phyloP scores from a whole-genome alignment of 2,888 invertebrate species.

The Spodoptera picta region DNA sequence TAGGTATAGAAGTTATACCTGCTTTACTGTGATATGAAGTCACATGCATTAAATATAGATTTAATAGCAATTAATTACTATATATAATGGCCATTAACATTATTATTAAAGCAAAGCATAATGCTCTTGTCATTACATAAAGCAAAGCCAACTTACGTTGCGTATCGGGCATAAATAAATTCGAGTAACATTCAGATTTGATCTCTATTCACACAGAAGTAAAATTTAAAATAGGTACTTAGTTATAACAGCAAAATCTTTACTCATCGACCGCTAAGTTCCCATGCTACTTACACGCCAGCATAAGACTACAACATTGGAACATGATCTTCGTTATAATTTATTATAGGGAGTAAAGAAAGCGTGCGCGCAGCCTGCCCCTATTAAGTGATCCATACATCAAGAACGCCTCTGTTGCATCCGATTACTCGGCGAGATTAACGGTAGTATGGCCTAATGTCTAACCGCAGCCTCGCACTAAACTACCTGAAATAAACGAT shows the following conservation, averaged over 20 bases:
- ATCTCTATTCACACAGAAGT: constrained; percentile 19
- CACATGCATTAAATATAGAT: constrained; percentile 12
- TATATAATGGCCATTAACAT: constrained; percentile 43
- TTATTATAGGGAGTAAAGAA: constrained; percentile 80
- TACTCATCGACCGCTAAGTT: constrained; percentile 61
- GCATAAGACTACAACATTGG: constrained; percentile 75
- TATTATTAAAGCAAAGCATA: constrained; percentile 45
- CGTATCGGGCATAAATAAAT: constrained; percentile 33
- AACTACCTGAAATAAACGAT: constrained; percentile 41
- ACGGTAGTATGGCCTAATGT: constrained; percentile 65
- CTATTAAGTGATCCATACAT: constrained; percentile 75
- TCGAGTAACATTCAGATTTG: constrained; percentile 10
- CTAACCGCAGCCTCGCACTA: constrained; percentile 37
- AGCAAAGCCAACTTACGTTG: constrained; percentile 36
- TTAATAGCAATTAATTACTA: constrained; percentile 34
- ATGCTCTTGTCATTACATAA: constrained; percentile 46
- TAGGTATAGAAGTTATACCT: constrained; percentile 12
- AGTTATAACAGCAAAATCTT: constrained; percentile 19
- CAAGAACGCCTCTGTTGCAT: constrained; percentile 62
- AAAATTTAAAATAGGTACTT: constrained; percentile 29
- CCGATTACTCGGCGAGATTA: constrained; percentile 61
- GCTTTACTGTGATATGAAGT: constrained; percentile 18
- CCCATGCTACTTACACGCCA: constrained; percentile 75
- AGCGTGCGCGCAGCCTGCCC: constrained; percentile 74
- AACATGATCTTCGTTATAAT: constrained; percentile 86